A percentile compares a stretch with the other conserved stretches of the same genome.
phyloP scores from a whole-genome alignment of 2,888 invertebrate species.

The Cancer borealis region DNA sequence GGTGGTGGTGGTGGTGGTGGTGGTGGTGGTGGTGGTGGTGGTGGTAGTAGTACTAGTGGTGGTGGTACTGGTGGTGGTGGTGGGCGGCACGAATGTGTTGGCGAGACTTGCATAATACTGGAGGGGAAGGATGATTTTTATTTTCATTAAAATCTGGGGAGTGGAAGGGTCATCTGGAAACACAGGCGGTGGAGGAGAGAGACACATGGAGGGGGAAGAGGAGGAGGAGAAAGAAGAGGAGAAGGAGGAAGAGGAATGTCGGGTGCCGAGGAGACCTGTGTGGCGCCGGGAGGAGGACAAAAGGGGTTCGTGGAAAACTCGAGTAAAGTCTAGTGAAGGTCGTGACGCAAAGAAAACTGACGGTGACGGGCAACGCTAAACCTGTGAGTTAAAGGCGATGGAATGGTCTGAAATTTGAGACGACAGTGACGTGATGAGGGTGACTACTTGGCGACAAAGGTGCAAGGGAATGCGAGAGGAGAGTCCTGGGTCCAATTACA shows the following conservation, averaged over 20 bases:
- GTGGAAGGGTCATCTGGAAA: constrained; percentile 22
- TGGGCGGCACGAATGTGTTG: background rate
- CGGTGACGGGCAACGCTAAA: background rate
- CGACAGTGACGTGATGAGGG: background rate
- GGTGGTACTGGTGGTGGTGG: background rate
- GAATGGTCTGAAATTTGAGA: constrained; percentile 18
- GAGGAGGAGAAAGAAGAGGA: background rate
- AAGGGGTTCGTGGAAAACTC: constrained; percentile 10
- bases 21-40: background rate
- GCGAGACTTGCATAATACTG: constrained; percentile 14
- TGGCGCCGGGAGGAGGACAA: background rate
- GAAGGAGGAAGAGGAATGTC: background rate
- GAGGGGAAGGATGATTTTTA: constrained; percentile 1
- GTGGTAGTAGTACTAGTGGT: background rate
- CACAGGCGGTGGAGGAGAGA: background rate
- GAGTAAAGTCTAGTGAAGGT: background rate
- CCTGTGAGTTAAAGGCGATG: constrained; percentile 5
- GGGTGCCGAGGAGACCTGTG: background rate
- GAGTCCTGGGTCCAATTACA: background rate
- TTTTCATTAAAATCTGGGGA: background rate
- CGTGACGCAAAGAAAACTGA: background rate
- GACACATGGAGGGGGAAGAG: background rate
- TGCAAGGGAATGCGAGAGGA: background rate
- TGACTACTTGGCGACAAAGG: background rate
- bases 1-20: background rate